phyloP scores from a whole-genome alignment of 2,113 vertebrate species.

The Cygnus atratus region DNA sequence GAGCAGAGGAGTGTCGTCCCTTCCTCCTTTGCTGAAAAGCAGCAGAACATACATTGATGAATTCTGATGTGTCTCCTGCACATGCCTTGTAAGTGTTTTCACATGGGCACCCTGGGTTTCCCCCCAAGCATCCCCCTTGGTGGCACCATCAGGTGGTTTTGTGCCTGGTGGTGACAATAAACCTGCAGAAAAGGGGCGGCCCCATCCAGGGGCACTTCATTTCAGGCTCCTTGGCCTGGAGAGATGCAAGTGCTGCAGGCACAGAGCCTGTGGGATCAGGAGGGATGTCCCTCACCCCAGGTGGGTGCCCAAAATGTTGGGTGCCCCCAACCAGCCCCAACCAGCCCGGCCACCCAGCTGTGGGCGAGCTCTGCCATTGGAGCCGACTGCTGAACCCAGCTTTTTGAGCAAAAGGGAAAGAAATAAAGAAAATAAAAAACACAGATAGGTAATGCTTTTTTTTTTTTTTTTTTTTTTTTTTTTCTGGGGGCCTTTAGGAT shows the following conservation, averaged over 20 bases:
- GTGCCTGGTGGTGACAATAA: neutral
- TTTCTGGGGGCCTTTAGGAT: accelerated
- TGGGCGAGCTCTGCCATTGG: neutral
- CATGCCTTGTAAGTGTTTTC: too few relatives aligned
- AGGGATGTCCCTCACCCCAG: accelerated
- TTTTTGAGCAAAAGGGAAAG: neutral
- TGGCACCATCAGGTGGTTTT: neutral
- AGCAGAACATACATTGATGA: neutral
- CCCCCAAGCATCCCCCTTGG: neutral
- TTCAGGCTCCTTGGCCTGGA: neutral
- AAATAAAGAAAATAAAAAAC: neutral
- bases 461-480: accelerated
- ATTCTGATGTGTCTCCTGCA: neutral
- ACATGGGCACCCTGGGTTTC: neutral
- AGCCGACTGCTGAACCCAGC: accelerated
- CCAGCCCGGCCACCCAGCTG: accelerated
- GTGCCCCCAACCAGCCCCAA: neutral
- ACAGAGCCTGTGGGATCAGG: neutral
- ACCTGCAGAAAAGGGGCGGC: neutral
- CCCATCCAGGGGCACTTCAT: neutral
- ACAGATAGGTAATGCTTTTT: accelerated
- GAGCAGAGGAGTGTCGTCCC: neutral
- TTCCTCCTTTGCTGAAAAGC: neutral
- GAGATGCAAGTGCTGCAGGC: neutral
- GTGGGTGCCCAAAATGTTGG: neutral